Conservation (phyloP, 2,888 invertebrate genomes). For the Geotrupes spiniger region DNA sequence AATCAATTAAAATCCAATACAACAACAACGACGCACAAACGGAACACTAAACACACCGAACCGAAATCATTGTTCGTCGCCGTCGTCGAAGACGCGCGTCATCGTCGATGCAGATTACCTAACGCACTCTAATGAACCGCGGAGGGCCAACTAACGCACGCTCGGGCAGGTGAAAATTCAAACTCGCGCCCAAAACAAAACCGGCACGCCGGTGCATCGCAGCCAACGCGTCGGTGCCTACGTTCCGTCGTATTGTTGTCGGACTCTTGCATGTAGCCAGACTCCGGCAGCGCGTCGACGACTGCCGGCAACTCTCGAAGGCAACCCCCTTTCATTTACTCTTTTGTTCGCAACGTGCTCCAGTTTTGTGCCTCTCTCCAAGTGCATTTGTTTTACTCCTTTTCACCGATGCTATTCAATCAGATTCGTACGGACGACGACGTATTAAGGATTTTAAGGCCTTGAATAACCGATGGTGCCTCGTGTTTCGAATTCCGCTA, state of each 20-base stretch:
- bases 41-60: constrained; percentile 3
- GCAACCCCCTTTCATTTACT: constrained; percentile 24
- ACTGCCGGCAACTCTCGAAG: constrained; percentile 27
- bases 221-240: constrained; percentile 11
- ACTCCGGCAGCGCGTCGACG: constrained; percentile 27
- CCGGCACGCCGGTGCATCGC: background rate
- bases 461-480: too few relatives aligned
- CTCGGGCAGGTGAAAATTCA: constrained; percentile 4
- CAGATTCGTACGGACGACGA: background rate
- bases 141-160: background rate
- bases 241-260: constrained; percentile 2
- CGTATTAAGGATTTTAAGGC: too few relatives aligned
- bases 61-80: background rate
- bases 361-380: constrained; percentile 8
- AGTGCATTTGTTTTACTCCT: constrained; percentile 4
- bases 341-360: constrained; percentile 22
- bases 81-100: background rate
- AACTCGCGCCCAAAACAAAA: constrained; percentile 8
- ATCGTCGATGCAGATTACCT: constrained; percentile 2
- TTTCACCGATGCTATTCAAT: constrained; percentile 5
- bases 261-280: constrained; percentile 18
- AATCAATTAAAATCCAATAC: constrained; percentile 6
- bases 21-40: background rate
- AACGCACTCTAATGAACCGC: background rate
- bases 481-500: too few relatives aligned